Evolutionary conservation across 2,888 invertebrate species (phyloP), one percentile per base, ranked within the genome.

Genomic region (Rhamnusium bicolor): DNA sequence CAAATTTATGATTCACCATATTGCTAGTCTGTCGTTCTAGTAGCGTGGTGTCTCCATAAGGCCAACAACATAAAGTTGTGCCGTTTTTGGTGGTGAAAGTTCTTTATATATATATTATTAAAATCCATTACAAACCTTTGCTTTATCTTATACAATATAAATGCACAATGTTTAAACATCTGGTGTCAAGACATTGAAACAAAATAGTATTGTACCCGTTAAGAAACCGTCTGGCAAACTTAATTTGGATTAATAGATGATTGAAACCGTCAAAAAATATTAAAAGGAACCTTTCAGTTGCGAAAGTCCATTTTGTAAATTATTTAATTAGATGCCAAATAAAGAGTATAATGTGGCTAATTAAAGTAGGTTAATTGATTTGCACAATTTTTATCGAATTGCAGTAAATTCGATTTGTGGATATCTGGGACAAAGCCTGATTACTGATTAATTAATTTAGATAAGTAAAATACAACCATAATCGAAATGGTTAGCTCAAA

Each of bases 21-120:
- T 29, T 49, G 40, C 29, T 16, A 19, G 63, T 49, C 24, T 58
- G 27, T 49, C 24, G 58, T 49, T 63, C 49, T 10, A 54, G 46
- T 62, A 51, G 63, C 53, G 18, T 62, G 53, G 47, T 19, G 5
- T 29, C 40, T 54, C 76, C 77, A 77, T 79, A 78, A 76, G 80
- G 80, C 60, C 53, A 71, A 78, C 79, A 78, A 77, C 79, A 77
- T 80, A 78, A 79, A 78, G 66, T 61, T 73, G 63, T 53, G 54
- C 80, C 80, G 73, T 80, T 81, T 81, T 80, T 79, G 81, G 79
- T 70, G 72, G 81, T 80, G 81, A 81, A 81, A 81, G 80, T 79
- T 72, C 65, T 63, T 70, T 47, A 65, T 32, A 62, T 69, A 69
- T 71, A 62, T 69, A 69, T 71, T 72, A 70, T 71, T 75, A 53